Conservation (phyloP, 2,113 vertebrate species). For the Hipposideros armiger region DNA sequence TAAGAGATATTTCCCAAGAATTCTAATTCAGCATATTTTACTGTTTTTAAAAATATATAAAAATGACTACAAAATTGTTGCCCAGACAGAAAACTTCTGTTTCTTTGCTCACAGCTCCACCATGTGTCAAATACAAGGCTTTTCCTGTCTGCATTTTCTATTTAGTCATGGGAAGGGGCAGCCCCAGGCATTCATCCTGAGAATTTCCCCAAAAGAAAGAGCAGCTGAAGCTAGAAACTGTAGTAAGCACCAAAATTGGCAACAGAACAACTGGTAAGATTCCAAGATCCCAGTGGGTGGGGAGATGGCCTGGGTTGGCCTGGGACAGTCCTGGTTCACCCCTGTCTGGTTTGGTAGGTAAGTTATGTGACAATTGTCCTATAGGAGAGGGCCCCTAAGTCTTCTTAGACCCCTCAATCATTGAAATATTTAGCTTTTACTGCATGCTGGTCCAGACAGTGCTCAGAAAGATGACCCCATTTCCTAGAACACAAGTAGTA, state of each 20-base stretch:
- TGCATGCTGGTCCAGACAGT: background rate
- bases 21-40: background rate
- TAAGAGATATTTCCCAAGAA: background rate
- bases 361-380: background rate
- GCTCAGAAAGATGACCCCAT: background rate
- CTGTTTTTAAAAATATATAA: background rate
- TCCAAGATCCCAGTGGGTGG: background rate
- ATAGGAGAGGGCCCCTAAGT: too few relatives aligned
- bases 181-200: background rate
- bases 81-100: background rate
- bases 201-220: background rate
- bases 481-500: background rate
- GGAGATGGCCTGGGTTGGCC: background rate
- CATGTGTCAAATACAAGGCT: background rate
- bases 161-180: background rate
- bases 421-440: background rate
- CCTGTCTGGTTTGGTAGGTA: background rate
- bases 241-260: background rate
- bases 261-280: background rate
- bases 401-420: too few relatives aligned
- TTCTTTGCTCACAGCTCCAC: background rate
- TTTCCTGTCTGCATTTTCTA: background rate
- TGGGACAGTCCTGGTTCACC: background rate
- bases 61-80: background rate
- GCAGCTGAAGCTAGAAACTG: background rate